Conservation (phyloP, 2,113 vertebrate species). For the cattle (Bos taurus) region ARS-UCD2.0 NC_037333.1:3568501-3569000, state of each 20-base stretch:
- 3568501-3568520: not conserved
- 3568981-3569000: not conserved
- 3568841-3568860: not conserved
- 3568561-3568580: not conserved
- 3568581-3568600: not conserved
- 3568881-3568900: not conserved
- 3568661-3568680: not conserved
- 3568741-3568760: not conserved
- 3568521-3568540: not conserved
- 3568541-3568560: not conserved
- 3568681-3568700: too few species aligned
- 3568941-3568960: not conserved
- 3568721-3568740: not conserved
- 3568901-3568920: not conserved
- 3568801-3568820: not conserved
- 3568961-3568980: not conserved
- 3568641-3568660: accelerated
- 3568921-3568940: not conserved
- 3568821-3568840: not conserved
- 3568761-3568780: not conserved
- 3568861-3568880: not conserved
- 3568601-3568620: not conserved
- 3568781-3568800: not conserved
- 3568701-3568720: not conserved
- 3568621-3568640: not conserved